Base-by-base conservation (phyloP, 2,888 invertebrate species). In the Myopa testacea region DNA sequence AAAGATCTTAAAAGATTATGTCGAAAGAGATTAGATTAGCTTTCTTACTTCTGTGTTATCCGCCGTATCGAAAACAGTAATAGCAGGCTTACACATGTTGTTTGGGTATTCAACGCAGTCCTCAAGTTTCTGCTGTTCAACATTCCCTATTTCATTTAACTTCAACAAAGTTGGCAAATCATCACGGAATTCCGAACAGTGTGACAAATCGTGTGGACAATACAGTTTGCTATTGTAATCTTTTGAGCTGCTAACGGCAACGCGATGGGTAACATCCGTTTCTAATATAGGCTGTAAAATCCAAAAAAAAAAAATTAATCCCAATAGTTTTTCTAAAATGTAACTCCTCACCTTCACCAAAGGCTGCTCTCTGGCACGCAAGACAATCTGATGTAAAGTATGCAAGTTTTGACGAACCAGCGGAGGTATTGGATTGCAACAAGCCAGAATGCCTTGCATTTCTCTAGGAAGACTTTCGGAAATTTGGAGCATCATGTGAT, bases 401-500 rank as follows among this genome's bases (percentile, higher is more conserved):
- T 93, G 87, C 37, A 93, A 86, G 85, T 92, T 90, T 38, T 91
- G 89, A 26, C 90, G 88, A 7, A 92, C 91, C 63, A 92, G 76
- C 12, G 97, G 95, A 10, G 99, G 98, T 83, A 97, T 94, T 0
- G 98, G 98, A 87, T 94, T 95, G 87, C 99, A 99, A 85, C 97
- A 96, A 0, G 98, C 97, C 79, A 96, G 89, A 79, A 99, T 94
- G 2, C 98, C 98, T 86, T 97, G 96, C 91, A 96, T 92, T 90
- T 98, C 98, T 75, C 96, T 92, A 0, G 98, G 98, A 79, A 98
- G 88, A 34, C 92, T 91, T 88, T 98, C 97, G 0, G 96, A 93
- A 78, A 99, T 95, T 86, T 96, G 93, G 75, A 98, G 87, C 90
- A 99, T 88, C 98, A 98, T 98, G 88, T 98, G 98, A 89, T 98